Evolutionary conservation across 2,888 invertebrate species (phyloP), one percentile per base, ranked within the genome.

Genomic region (Drosophila subquinaria): DNA sequence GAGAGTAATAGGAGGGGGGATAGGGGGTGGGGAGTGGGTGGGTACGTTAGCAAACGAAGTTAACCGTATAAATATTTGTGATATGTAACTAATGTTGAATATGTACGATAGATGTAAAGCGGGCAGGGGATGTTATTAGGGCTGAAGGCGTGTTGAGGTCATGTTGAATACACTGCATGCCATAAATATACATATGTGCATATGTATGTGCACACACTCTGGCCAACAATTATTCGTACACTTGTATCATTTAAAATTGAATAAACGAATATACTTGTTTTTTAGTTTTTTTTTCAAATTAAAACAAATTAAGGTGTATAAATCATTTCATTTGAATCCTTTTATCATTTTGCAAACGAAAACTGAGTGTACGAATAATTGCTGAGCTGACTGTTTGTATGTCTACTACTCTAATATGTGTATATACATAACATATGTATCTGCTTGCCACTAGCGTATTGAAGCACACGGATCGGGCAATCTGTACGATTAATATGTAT

Each of bases 41-140:
- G 13, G 15, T 52, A 38, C 23, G 67, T 20, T 11, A 47, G 50
- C 53, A 50, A 27, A 27, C 9, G 15, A 38, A 33, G 60, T 47
- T n/a, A 75, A 53, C 71, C 67, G 66, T 67, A 57, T 30, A 30
- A 30, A 30, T 50, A 57, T 75, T 71, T 76, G 76, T 76, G 76
- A 76, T 76, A 76, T 76, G 75, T 76, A 75, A 76, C 75, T 76
- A 76, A 68, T 68, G 76, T 75, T 75, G 71, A 75, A 71, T 75
- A 75, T 75, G 75, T 66, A 60, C 55, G 53, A 55, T 64, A 62
- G 20, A 15, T 30, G 38, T 48, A 50, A 36, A 17, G 35, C 1
- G 53, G 43, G 35, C 43, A 27, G 42, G 57, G 35, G 48, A 43
- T 27, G 27, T 17, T 17, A 17, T 17, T 17, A 1, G 17, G 17